phyloP scores from a whole-genome alignment of 2,113 vertebrate species.

The Upupa epops region DNA sequence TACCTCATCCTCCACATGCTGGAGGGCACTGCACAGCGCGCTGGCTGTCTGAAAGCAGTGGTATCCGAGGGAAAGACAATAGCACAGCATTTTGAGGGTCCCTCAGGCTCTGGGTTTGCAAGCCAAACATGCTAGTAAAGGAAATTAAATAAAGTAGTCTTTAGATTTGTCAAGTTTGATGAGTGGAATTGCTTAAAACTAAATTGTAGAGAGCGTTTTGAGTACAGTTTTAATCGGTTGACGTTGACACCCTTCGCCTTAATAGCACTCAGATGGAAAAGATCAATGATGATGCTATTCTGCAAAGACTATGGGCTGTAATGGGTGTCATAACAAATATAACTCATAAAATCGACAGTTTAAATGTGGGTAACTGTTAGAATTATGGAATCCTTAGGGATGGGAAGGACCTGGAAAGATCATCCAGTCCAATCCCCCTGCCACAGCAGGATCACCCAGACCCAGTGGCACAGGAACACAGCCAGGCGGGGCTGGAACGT shows the following conservation, averaged over 20 bases:
- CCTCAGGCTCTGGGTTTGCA: conserved; percentile 13
- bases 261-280: conserved; percentile 64
- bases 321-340: conserved; percentile 56
- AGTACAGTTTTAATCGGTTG: conserved; percentile 71
- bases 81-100: background rate
- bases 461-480: too few relatives aligned
- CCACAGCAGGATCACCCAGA: too few relatives aligned
- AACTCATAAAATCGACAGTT: conserved; percentile 65
- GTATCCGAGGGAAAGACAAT: background rate
- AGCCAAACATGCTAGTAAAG: conserved; percentile 52
- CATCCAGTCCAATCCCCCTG: too few relatives aligned
- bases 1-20: background rate
- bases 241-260: conserved; percentile 70
- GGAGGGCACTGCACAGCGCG: background rate
- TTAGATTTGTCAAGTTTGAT: conserved; percentile 68
- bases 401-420: too few relatives aligned
- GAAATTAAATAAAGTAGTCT: conserved; percentile 66
- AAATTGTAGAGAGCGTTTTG: conserved; percentile 52
- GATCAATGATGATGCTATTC: conserved; percentile 72
- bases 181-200: conserved; percentile 68
- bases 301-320: conserved; percentile 65
- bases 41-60: background rate
- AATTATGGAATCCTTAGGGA: too few relatives aligned
- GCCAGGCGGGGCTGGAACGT: too few relatives aligned
- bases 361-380: conserved; percentile 48